These are phyloP conservation scores for Leucophenga montana DNA, from an alignment of 2,888 invertebrate genomes.

Conservation along the genomic window DNA sequence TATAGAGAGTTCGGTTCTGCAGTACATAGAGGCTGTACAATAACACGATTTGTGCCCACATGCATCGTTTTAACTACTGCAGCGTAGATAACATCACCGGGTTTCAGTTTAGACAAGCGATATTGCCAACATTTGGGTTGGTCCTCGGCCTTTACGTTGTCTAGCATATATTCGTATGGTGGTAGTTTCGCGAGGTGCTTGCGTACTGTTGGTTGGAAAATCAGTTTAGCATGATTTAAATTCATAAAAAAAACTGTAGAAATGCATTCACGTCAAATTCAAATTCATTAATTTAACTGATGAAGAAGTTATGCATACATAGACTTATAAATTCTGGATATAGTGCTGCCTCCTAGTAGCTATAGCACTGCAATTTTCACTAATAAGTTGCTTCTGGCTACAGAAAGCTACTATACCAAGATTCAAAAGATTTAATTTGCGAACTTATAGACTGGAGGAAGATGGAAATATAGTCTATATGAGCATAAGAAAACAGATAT, in stretches of 20 bases:
- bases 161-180: constrained; percentile 87
- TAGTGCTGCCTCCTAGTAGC: no score
- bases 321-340: no score
- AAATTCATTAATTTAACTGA: no score
- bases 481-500: no score
- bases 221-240: background rate
- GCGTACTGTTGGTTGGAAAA: constrained; percentile 12
- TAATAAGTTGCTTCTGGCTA: no score
- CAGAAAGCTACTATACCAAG: no score
- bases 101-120: constrained; percentile 82
- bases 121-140: constrained; percentile 84
- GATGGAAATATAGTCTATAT: no score
- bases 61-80: constrained; percentile 84
- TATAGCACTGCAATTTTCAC: no score
- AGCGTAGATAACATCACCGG: constrained; percentile 87
- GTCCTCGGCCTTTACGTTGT: constrained; percentile 77
- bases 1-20: constrained; percentile 85
- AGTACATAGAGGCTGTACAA: constrained; percentile 84
- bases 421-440: no score
- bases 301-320: no score
- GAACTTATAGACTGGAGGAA: no score
- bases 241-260: background rate
- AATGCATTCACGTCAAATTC: no score
- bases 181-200: constrained; percentile 76
- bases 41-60: constrained; percentile 72